Base-by-base conservation (phyloP, 2,888 invertebrate genomes). In the Corbicula japonica region DNA sequence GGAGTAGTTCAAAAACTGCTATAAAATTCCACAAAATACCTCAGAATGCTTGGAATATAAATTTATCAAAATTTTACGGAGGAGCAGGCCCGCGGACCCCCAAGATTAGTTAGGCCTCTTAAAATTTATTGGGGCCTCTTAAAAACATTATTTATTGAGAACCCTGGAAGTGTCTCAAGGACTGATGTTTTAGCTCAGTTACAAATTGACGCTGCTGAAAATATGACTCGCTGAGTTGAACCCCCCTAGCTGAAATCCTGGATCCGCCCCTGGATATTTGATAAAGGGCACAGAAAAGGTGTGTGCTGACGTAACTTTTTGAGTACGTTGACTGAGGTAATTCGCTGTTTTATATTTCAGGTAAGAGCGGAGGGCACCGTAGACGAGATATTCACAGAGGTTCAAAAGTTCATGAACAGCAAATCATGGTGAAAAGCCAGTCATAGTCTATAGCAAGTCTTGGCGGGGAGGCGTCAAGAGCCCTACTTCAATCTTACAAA, bases 331-430 rank as follows among this genome's bases (percentile, higher is more conserved):
- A 26, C 2, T 44, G 4, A 35, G 6, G 10, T 61, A 5, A 1
- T 21, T 28, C 2, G 18, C 44, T 56, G 5, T 26, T 65, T 48
- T 68, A 18, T 60, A 21, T 87, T 89, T 6, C 89, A 97, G 97
- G 96, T 98, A 91, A 95, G 96, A 90, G 98, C 97, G 0, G 97
- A 97, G 92, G 95, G 96, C 69, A 89, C 94, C 0, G 95, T 96
- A 0, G 97, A 97, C 68, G 95, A 95, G 10, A 96, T 98, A 89
- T 98, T 97, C 92, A 93, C 88, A 0, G 96, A 97, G 90, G 93
- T 93, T 18, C 85, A 88, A 76, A 87, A 83, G 56, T 89, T 84
- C 76, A 89, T 93, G 87, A 92, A 92, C 84, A 87, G 84, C 77
- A 85, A 89, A 54, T 76, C 86, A 41, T 91, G 90, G 89, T 89